phyloP scores from a whole-genome alignment of 37 sponge, comb jelly and placozoan species.

The Spongilla lacustris region DNA sequence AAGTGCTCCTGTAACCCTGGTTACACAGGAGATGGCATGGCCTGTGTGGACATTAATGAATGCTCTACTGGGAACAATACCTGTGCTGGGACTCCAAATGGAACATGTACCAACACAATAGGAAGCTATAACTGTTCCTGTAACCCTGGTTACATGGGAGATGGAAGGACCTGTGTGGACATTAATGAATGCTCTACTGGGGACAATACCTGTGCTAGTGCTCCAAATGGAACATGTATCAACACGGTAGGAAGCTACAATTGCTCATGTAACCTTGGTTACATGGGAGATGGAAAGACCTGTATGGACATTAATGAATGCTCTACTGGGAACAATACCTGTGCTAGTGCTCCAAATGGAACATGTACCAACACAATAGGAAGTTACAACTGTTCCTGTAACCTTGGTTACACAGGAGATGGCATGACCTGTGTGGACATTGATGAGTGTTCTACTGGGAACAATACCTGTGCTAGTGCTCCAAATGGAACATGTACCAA shows the following conservation, averaged over 20 bases:
- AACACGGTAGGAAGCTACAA: slow-evolving; percentile 13
- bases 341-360: not conserved
- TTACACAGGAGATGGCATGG: not conserved
- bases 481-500: slow-evolving; percentile 28
- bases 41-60: slow-evolving; percentile 39
- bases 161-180: slow-evolving; percentile 29
- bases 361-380: not conserved
- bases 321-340: not conserved
- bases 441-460: slow-evolving; percentile 26
- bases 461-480: slow-evolving; percentile 4
- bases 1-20: not conserved
- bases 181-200: slow-evolving; percentile 29
- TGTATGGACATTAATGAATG: not conserved
- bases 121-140: slow-evolving; percentile 40
- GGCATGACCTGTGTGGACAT: slow-evolving; percentile 22
- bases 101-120: slow-evolving; percentile 4
- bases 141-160: slow-evolving; percentile 35
- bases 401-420: not conserved
- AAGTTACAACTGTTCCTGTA: not conserved
- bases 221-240: slow-evolving; percentile 24
- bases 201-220: slow-evolving; percentile 2
- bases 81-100: slow-evolving; percentile 23
- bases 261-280: slow-evolving; percentile 45
- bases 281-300: slow-evolving; percentile 29
- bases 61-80: slow-evolving; percentile 6